Conservation (phyloP, 2,797 vertebrate species). For the Fratercula arctica region DNA sequence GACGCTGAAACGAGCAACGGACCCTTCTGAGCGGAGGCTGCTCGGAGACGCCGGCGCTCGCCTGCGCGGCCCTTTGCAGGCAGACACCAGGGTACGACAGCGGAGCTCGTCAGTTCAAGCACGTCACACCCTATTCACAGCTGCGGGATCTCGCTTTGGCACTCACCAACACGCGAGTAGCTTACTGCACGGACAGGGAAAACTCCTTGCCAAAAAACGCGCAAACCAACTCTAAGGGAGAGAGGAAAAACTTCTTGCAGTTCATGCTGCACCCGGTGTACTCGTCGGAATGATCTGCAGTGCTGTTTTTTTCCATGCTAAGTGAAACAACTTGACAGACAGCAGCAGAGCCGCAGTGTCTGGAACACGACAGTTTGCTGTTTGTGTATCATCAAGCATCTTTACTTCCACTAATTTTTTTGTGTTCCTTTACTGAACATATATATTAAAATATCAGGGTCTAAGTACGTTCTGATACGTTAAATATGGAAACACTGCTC, state of each 20-base stretch:
- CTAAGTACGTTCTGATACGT: background rate
- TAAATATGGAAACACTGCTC: background rate
- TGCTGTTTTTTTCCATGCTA: background rate
- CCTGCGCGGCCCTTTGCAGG: background rate
- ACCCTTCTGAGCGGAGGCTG: no score
- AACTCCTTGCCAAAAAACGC: background rate
- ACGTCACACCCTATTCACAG: background rate
- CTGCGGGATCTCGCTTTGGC: background rate
- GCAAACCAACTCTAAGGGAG: background rate
- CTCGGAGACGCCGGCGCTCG: background rate
- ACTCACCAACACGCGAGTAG: background rate
- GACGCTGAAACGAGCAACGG: background rate
- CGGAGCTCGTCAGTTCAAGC: background rate
- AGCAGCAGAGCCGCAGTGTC: background rate
- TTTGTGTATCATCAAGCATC: background rate
- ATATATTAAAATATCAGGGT: background rate
- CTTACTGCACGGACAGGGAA: background rate
- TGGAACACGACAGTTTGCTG: background rate
- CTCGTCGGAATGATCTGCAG: background rate
- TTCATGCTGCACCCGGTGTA: background rate
- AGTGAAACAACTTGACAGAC: background rate
- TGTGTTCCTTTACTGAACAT: background rate
- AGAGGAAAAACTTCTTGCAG: background rate
- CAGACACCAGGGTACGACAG: background rate
- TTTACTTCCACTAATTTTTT: background rate